These are phyloP conservation scores for Penaeus monodon DNA, from an alignment of 2,888 invertebrate genomes.

Conservation along the genomic window DNA sequence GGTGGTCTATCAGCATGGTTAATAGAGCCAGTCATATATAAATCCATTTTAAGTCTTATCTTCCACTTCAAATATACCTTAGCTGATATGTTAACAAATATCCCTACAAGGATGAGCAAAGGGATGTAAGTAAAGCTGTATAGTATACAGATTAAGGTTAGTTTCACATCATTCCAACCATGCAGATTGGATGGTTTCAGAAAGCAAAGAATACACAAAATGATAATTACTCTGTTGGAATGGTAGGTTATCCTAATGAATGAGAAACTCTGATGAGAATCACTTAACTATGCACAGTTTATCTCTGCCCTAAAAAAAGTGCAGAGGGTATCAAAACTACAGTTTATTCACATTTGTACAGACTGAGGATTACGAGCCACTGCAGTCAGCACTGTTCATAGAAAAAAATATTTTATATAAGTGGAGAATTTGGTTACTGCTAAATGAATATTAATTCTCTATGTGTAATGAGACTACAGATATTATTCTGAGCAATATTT, in stretches of 20 bases:
- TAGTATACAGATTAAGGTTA: constrained; percentile 38
- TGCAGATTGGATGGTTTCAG: constrained; percentile 34
- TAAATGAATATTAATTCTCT: too few species aligned
- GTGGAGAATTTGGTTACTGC: too few species aligned
- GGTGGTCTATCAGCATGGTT: too few species aligned
- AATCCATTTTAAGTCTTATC: too few species aligned
- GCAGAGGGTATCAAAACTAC: constrained; percentile 2
- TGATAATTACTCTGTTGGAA: constrained; percentile 29
- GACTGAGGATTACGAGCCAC: constrained; percentile 29
- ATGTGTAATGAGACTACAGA: too few species aligned
- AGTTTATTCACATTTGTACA: constrained; percentile 6
- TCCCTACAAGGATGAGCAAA: constrained; percentile 28
- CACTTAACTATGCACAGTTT: constrained; percentile 10
- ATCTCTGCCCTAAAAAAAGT: constrained; percentile 19
- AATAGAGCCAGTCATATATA: too few species aligned
- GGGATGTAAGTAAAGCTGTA: constrained; percentile 29
- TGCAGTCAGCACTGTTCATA: neutral
- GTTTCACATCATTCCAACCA: constrained; percentile 35
- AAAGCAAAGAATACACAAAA: constrained; percentile 27
- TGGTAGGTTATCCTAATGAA: constrained; percentile 19
- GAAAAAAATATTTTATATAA: too few species aligned
- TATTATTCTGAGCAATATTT: too few species aligned
- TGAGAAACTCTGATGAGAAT: constrained; percentile 6
- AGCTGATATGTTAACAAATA: constrained; percentile 17
- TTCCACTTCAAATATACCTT: constrained; percentile 2